Percentiles rank a stretch among this genome's conserved stretches.
Evolutionary conservation across 2,797 vertebrate genomes (phyloP).

Genomic region (Schizopygopsis pylzovi): DNA sequence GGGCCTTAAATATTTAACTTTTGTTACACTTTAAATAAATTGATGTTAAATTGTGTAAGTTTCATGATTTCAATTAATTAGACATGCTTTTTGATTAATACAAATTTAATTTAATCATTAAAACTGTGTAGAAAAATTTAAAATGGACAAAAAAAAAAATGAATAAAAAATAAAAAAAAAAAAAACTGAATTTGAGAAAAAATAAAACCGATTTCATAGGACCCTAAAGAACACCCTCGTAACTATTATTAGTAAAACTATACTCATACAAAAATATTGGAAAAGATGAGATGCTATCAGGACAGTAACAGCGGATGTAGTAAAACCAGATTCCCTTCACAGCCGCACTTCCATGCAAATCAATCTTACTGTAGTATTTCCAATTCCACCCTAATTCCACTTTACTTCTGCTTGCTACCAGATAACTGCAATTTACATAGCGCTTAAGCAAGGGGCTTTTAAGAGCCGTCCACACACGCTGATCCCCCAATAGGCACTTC

Average conservation of each 20-base stretch:
- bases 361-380: background rate
- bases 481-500: slow-evolving; percentile 28
- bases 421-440: slow-evolving; percentile 4
- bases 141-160: no score
- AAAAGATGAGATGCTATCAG: slow-evolving; percentile 24
- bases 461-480: slow-evolving; percentile 10
- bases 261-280: background rate
- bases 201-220: background rate
- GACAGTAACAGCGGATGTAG: slow-evolving; percentile 32
- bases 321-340: slow-evolving; percentile 53
- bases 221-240: background rate
- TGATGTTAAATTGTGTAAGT: background rate
- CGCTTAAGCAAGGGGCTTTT: background rate
- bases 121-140: no score
- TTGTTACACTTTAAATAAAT: no score
- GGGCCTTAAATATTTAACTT: background rate
- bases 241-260: background rate
- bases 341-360: slow-evolving; percentile 7
- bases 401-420: slow-evolving; percentile 5
- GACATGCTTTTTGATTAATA: background rate
- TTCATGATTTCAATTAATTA: background rate
- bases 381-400: background rate
- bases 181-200: no score
- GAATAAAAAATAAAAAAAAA: no score
- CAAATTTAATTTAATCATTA: background rate